Base-by-base conservation (phyloP, 2,797 vertebrate genomes). In the Acrossocheilus wenchowensis region DNA sequence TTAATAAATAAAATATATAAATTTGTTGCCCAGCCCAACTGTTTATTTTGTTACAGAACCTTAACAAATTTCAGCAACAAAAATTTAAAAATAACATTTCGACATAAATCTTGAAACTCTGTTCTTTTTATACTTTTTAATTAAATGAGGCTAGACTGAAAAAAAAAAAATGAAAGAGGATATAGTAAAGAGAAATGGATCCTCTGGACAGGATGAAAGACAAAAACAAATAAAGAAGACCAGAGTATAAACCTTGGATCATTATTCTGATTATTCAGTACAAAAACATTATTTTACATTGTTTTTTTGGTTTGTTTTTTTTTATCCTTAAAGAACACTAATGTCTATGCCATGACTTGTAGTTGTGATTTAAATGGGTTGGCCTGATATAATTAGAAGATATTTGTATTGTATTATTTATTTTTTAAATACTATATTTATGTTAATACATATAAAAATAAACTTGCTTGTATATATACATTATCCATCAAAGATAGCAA, bases 171-270 rank as follows among this genome's bases (percentile, higher is more conserved):
- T 6, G 15, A 83, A 23, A 14, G 23, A 45, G 15, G 19, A 81
- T 64, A n/a, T 39, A 74, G 36, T 66, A 23, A 64, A 45, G 60
- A 30, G 14, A 62, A 66, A 71, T 23, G 5, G 23, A 23, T 82
- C 50, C 69, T 75, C 21, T 77, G 72, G 66, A 83, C 23, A n/a
- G 73, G 30, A 89, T 78, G 71, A 86, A 86, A 83, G 48, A 23
- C n/a, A 23, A 3, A 36, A 81, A 62, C 60, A 17, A 62, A 75
- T 54, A 87, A 50, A 48, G 26, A 30, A 78, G 39, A 52, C 50
- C 15, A 17, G 5, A 14, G 14, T 48, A 48, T 48, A 15, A 15
- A 50, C 14, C 48, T 50, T 50, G 48, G 48, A 15, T 50, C 4
- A 15, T 17, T 50, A 50, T 5, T 50, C 14, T 17, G 5, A 50